Percentiles rank a stretch among this genome's conserved stretches.
Conservation (phyloP, 2,888 invertebrate species). For the Heliconius aoede region DNA sequence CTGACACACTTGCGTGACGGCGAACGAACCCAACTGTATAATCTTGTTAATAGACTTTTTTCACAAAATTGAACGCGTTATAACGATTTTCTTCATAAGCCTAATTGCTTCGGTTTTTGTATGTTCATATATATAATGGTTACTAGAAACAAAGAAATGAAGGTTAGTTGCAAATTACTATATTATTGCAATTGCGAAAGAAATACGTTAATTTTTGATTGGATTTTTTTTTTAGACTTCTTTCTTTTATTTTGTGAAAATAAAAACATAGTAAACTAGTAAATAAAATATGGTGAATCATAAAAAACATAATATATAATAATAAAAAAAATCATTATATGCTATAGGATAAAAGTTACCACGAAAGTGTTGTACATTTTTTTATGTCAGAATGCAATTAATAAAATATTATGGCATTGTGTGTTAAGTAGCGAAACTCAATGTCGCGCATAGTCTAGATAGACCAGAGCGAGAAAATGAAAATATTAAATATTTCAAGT, state of each 20-base stretch:
- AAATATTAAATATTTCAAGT: too few relatives aligned
- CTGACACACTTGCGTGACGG: constrained; percentile 64
- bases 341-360: too few relatives aligned
- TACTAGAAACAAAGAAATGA: neutral
- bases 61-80: constrained; percentile 42
- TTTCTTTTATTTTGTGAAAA: too few relatives aligned
- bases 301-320: neutral
- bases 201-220: neutral
- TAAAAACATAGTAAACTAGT: too few relatives aligned
- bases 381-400: too few relatives aligned
- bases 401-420: too few relatives aligned
- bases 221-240: neutral
- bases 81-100: constrained; percentile 37
- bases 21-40: constrained; percentile 34
- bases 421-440: too few relatives aligned
- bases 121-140: constrained; percentile 19
- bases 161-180: neutral
- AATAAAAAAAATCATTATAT: too few relatives aligned
- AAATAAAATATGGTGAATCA: neutral
- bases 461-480: too few relatives aligned
- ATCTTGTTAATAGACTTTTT: constrained; percentile 48
- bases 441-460: too few relatives aligned
- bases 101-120: constrained; percentile 38
- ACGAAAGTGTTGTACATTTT: too few relatives aligned
- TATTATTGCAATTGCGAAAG: neutral